phyloP scores from a whole-genome alignment of 2,888 invertebrate genomes.

The Lasioglossum marginatum region DNA sequence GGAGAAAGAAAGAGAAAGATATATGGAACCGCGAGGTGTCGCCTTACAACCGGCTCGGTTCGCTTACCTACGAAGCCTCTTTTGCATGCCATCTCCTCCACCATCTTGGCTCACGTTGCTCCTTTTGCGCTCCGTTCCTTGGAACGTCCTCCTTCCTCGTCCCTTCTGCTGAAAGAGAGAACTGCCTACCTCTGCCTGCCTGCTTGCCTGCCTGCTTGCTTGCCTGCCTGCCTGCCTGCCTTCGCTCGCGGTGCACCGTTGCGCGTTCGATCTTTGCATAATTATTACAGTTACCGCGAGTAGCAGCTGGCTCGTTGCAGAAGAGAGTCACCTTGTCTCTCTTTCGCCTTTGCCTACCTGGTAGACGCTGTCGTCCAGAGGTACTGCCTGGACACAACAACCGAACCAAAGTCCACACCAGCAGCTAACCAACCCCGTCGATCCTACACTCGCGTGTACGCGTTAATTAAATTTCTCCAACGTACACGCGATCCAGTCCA shows the following conservation, averaged over 20 bases:
- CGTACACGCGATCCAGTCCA: constrained; percentile 50
- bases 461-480: constrained; percentile 78
- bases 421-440: not conserved
- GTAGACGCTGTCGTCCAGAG: constrained; percentile 29
- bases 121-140: constrained; percentile 78
- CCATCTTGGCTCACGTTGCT: constrained; percentile 81
- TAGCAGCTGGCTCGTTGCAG: constrained; percentile 72
- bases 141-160: constrained; percentile 69
- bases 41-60: constrained; percentile 84
- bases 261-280: constrained; percentile 81
- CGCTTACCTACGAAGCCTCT: constrained; percentile 83
- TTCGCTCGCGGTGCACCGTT: constrained; percentile 76
- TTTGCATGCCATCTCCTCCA: constrained; percentile 85
- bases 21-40: constrained; percentile 83
- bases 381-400: not conserved
- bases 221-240: constrained; percentile 1
- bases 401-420: not conserved
- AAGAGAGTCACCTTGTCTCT: constrained; percentile 59
- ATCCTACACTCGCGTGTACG: constrained; percentile 56
- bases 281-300: constrained; percentile 80
- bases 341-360: constrained; percentile 21
- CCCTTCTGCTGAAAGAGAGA: constrained; percentile 57
- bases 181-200: not conserved
- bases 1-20: constrained; percentile 73
- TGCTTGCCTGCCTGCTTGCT: not conserved